Conservation (phyloP, 2,888 invertebrate species). For the Drosophila crucigera region DNA sequence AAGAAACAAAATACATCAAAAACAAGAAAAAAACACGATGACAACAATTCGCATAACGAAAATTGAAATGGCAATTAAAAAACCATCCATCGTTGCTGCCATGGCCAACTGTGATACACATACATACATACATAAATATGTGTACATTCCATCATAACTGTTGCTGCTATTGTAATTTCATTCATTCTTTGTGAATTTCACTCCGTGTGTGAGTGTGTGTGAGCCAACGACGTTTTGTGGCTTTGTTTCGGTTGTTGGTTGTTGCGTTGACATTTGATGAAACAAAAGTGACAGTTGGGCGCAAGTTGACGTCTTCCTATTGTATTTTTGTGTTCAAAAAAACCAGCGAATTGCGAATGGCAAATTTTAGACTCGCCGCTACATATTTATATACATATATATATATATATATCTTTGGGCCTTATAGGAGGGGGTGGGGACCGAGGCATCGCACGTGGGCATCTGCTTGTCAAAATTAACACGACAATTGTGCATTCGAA, state of each 20-base stretch:
- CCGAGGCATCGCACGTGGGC: conserved; percentile 63
- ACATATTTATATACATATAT: conserved; percentile 9
- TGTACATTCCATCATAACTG: conserved; percentile 32
- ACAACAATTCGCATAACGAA: conserved; percentile 70
- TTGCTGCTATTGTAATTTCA: conserved; percentile 73
- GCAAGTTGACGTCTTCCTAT: conserved; percentile 77
- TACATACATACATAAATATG: conserved; percentile 12
- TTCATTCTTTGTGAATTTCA: conserved; percentile 59
- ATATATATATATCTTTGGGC: conserved; percentile 14
- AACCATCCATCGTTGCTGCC: conserved; percentile 76
- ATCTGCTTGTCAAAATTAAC: conserved; percentile 79
- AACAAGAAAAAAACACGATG: conserved; percentile 31
- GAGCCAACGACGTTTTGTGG: conserved; percentile 70
- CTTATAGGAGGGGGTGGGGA: background rate
- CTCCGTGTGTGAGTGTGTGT: conserved; percentile 14
- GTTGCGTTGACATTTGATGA: conserved; percentile 80
- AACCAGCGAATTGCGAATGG: conserved; percentile 39
- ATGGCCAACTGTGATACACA: conserved; percentile 54
- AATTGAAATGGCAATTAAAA: conserved; percentile 81
- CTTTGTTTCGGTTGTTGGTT: conserved; percentile 81
- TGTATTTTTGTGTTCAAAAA: conserved; percentile 48
- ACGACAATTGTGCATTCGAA: conserved; percentile 70
- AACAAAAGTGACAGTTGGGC: conserved; percentile 81
- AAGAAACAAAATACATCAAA: background rate
- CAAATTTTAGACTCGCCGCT: conserved; percentile 52